These are phyloP conservation scores for Alces alces DNA, from an alignment of 2,113 vertebrate species.

Conservation along the genomic window DNA sequence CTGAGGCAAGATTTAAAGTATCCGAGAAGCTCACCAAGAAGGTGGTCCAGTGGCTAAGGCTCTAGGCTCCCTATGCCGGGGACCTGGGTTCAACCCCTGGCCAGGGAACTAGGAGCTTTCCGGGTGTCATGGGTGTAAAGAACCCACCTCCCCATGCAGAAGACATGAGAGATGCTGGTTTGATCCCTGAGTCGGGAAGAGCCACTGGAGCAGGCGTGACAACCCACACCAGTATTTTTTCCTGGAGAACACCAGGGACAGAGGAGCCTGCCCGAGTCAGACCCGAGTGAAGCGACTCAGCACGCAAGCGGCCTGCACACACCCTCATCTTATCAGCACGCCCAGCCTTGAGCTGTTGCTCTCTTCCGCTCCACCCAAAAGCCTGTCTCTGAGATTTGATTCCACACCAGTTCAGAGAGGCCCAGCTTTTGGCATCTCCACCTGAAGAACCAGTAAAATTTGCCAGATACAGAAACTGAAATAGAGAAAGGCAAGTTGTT, in stretches of 20 bases:
- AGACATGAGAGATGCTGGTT: not conserved
- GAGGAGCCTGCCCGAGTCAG: not conserved
- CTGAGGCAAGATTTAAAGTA: not conserved
- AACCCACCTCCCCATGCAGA: not conserved
- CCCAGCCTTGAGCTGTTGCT: not conserved
- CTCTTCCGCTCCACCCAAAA: not conserved
- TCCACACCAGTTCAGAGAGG: too few relatives aligned
- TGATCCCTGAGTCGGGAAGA: not conserved
- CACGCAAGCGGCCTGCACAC: not conserved
- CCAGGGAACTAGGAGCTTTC: not conserved
- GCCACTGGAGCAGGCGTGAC: not conserved
- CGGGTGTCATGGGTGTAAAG: not conserved
- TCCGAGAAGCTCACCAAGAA: not conserved
- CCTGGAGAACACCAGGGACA: not conserved
- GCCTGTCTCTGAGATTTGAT: not conserved
- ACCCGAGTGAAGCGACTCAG: not conserved
- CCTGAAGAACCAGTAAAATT: not conserved
- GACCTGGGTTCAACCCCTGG: not conserved
- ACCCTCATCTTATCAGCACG: not conserved
- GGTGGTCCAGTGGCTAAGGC: not conserved
- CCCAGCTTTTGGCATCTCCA: fast-evolving
- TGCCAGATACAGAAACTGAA: not conserved
- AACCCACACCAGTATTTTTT: not conserved
- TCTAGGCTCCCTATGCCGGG: fast-evolving
- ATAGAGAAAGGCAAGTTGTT: too few relatives aligned